Base-by-base conservation (phyloP, 2,797 vertebrate genomes). In the Bradypodion pumilum region DNA sequence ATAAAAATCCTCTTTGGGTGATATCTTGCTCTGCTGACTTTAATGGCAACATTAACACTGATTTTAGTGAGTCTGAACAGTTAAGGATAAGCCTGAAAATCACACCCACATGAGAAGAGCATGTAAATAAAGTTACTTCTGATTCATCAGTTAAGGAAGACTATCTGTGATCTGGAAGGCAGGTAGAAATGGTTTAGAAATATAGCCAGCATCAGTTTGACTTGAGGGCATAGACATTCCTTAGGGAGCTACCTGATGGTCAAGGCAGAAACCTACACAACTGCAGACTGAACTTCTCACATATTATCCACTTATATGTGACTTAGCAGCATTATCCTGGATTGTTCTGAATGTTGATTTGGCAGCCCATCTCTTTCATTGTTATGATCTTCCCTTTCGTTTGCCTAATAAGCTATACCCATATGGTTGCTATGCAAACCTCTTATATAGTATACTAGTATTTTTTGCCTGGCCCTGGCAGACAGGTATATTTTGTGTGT, bases 41-140 rank as follows among this genome's bases (percentile, higher is more conserved):
- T 85, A 85, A 85, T 85, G 42, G 32, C 79, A 77, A 72, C 23
- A 69, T 81, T 81, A 70, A 49, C 32, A 76, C 52, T 69, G 42
- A 44, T 63, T 49, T 81, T 42, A 19, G 40, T 72, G 56, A 46
- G 66, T 72, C 63, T 42, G 80, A 40, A 88, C 87, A 91, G 87
- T 80, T 77, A 74, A 75, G 78, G 74, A 88, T 76, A 46, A 32
- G 40, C 23, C 42, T 91, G 83, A 90, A 91, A 88, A 82, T 1
- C 0, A 74, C 88, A 85, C 91, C 85, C 9, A 0, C 81, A 49
- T 19, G 80, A 87, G 89, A 84, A 86, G 60, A 72, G 23, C 65
- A 87, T 87, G 19, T 52, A 85, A 44, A 52, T 76, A 81, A 70
- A 46, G 69, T 63, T 70, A 46, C 74, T 77, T 81, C 70, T 72